Evolutionary conservation across 2,113 vertebrate species (phyloP).

Genomic region (Noctilio leporinus): DNA sequence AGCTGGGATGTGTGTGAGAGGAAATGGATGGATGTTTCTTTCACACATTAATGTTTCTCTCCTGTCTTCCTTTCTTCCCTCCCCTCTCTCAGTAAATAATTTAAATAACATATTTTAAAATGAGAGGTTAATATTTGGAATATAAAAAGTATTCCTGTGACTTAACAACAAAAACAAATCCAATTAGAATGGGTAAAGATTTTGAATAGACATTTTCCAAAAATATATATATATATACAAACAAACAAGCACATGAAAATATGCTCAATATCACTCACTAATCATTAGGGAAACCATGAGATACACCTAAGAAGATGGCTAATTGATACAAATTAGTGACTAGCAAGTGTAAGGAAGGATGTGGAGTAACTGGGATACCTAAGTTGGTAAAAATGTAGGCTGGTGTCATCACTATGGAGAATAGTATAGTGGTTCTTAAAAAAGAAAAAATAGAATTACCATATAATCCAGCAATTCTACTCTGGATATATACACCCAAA

Average conservation of each 20-base stretch:
- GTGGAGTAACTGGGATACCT: background rate
- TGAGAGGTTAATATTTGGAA: background rate
- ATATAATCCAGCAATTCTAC: background rate
- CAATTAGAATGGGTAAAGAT: background rate
- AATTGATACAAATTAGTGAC: background rate
- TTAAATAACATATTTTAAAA: too few species aligned
- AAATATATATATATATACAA: background rate
- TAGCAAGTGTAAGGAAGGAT: background rate
- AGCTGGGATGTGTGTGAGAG: too few species aligned
- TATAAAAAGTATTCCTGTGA: background rate
- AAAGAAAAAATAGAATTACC: background rate
- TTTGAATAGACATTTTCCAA: background rate
- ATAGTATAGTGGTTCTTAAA: background rate
- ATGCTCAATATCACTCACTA: background rate
- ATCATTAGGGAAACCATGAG: background rate
- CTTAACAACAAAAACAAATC: background rate
- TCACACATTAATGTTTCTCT: too few species aligned
- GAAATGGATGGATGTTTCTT: too few species aligned
- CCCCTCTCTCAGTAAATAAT: too few species aligned
- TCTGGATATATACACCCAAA: background rate
- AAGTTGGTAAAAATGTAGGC: background rate
- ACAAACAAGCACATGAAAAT: background rate
- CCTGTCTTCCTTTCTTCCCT: too few species aligned
- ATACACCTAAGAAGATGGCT: background rate
- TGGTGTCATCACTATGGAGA: background rate